A percentile compares a stretch with the other conserved stretches of the same genome.
These are phyloP conservation scores for Ennomos quercinarius DNA, from an alignment of 2,888 invertebrate species.

Conservation along the genomic window DNA sequence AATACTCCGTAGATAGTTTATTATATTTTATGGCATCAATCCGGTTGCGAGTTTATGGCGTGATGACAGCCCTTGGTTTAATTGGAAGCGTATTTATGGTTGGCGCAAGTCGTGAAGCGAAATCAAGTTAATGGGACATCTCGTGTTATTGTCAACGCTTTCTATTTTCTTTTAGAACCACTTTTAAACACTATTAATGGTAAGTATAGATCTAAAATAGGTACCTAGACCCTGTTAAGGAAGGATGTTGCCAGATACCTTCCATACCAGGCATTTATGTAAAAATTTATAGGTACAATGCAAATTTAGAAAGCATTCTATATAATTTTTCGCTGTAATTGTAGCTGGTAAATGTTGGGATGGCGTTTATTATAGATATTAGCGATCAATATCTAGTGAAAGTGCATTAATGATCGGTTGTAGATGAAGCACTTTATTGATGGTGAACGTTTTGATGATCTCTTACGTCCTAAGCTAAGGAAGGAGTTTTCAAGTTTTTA, in stretches of 20 bases:
- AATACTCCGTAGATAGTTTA: constrained; percentile 4
- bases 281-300: no score
- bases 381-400: constrained; percentile 25
- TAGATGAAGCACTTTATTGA: constrained; percentile 11
- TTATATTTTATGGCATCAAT: constrained; percentile 34
- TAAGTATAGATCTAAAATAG: no score
- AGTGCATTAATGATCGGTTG: constrained; percentile 17
- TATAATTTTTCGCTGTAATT: background rate
- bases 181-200: no score
- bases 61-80: constrained; percentile 31
- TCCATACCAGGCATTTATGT: no score
- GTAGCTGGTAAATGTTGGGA: background rate
- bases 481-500: no score
- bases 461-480: no score
- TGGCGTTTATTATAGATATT: constrained; percentile 13
- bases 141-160: constrained; percentile 18
- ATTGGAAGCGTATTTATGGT: constrained; percentile 30
- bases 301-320: background rate
- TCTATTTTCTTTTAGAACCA: constrained; percentile 17
- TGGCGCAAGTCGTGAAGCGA: constrained; percentile 19
- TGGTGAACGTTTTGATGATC: constrained; percentile 4
- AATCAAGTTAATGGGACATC: constrained; percentile 18
- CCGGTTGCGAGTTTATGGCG: constrained; percentile 30
- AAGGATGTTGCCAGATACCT: no score
- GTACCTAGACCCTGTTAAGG: no score